A percentile compares a stretch with the other conserved stretches of the same genome.
Evolutionary conservation across 2,888 invertebrate species (phyloP).

Genomic region (Hypomecis atomaria): DNA sequence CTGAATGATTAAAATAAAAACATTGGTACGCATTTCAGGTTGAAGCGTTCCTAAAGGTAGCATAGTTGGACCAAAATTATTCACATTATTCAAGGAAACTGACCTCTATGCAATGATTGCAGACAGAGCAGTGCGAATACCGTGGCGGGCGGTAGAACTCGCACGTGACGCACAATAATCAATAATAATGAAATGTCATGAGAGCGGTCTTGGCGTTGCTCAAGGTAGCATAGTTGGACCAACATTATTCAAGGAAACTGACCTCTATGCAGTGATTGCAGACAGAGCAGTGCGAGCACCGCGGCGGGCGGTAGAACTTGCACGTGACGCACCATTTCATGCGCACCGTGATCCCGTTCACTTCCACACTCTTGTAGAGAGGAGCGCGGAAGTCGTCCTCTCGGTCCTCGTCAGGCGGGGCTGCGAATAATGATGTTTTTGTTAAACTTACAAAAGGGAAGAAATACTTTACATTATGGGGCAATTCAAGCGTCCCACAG

Average conservation of each 20-base stretch:
- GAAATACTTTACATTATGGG: no score
- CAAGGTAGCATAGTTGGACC: background rate
- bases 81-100: constrained; percentile 45
- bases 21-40: background rate
- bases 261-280: constrained; percentile 99
- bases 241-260: constrained; percentile 47
- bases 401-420: constrained; percentile 97
- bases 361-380: constrained; percentile 98
- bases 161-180: constrained; percentile 98
- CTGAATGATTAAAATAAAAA: no score
- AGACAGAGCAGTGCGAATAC: constrained; percentile 99
- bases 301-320: constrained; percentile 99
- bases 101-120: constrained; percentile 99
- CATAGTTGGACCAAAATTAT: background rate
- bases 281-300: constrained; percentile 99
- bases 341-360: constrained; percentile 98
- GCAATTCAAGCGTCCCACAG: no score
- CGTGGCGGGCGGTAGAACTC: constrained; percentile 99
- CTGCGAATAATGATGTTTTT: constrained; percentile 75
- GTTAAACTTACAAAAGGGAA: no score
- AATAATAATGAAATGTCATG: background rate
- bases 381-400: constrained; percentile 99
- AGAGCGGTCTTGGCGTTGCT: background rate
- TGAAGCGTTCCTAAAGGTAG: constrained; percentile 1
- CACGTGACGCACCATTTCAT: constrained; percentile 99